Conservation (phyloP, 2,113 vertebrate species). For the Pyxicephalus adspersus region DNA sequence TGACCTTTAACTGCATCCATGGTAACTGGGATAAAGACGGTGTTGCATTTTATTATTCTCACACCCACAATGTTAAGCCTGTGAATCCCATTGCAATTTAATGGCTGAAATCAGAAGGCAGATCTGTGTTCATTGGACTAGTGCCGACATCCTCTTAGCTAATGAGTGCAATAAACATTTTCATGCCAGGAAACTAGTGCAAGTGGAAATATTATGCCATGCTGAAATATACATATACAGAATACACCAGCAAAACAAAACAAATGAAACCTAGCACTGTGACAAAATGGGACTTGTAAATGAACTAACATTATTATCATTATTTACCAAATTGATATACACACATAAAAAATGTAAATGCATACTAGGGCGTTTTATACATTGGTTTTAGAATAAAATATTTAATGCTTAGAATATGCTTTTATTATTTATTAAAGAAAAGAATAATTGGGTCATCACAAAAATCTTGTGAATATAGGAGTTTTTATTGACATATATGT, state of each 20-base stretch:
- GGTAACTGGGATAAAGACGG: slow-evolving; percentile 86
- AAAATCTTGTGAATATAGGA: too few species aligned
- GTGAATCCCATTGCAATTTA: slow-evolving; percentile 83
- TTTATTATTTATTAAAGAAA: too few species aligned
- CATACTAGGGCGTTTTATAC: not conserved
- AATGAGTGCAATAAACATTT: slow-evolving; percentile 98
- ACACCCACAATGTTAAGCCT: slow-evolving; percentile 83
- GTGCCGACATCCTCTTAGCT: slow-evolving; percentile 92
- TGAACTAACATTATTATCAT: too few species aligned
- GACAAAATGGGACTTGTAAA: not conserved
- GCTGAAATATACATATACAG: slow-evolving; percentile 59
- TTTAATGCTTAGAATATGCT: too few species aligned
- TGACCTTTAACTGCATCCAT: slow-evolving; percentile 92
- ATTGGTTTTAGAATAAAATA: not conserved
- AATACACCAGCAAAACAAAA: slow-evolving; percentile 57
- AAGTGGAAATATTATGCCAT: slow-evolving; percentile 90
- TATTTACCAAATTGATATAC: too few species aligned
- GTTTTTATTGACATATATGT: too few species aligned
- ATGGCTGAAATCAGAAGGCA: slow-evolving; percentile 85
- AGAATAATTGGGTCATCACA: too few species aligned
- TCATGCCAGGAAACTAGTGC: slow-evolving; percentile 89
- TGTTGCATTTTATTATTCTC: slow-evolving; percentile 90
- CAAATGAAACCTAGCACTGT: not conserved
- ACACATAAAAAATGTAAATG: not conserved
- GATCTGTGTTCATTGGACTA: slow-evolving; percentile 92